These are phyloP conservation scores for pig (Sus scrofa) DNA, from an alignment of 2,113 vertebrate genomes.

Conservation along the genomic window T2T-Sscrofa CM000830.6:124301001-124301500, in stretches of 20 bases:
- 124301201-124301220: neutral
- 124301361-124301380: constrained; percentile 53
- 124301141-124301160: neutral
- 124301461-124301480: constrained; percentile 67
- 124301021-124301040: constrained; percentile 40
- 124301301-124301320: constrained; percentile 66
- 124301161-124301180: constrained; percentile 22
- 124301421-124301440: constrained; percentile 65
- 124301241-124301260: constrained; percentile 34
- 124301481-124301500: constrained; percentile 56
- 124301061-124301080: neutral
- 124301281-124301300: constrained; percentile 52
- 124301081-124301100: neutral
- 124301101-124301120: constrained; percentile 38
- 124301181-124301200: constrained; percentile 34
- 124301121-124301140: constrained; percentile 19
- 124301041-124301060: neutral
- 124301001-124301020: neutral
- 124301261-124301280: constrained; percentile 38
- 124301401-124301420: constrained; percentile 25
- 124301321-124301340: constrained; percentile 53
- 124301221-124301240: neutral
- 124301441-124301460: constrained; percentile 49
- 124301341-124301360: constrained; percentile 65
- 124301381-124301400: constrained; percentile 63